These are phyloP conservation scores for Volucella bombylans DNA, from an alignment of 2,888 invertebrate genomes.

Conservation along the genomic window DNA sequence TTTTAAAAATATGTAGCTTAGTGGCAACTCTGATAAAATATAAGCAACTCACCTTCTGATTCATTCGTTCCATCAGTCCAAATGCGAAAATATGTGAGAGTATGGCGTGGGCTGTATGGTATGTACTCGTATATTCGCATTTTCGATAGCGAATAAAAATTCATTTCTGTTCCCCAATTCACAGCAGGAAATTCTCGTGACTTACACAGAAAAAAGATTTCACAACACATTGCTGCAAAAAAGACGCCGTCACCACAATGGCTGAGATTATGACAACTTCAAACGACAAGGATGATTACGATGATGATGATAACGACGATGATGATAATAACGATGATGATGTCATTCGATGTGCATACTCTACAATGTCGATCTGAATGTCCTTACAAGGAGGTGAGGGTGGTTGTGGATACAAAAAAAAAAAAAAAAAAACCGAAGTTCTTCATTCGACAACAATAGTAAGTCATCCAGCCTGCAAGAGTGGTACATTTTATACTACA, in stretches of 20 bases:
- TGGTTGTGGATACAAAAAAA: no score
- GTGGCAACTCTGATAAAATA: no score
- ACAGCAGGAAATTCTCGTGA: background rate
- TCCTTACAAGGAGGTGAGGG: slow-evolving; percentile 9
- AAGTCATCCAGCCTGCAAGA: slow-evolving; percentile 33
- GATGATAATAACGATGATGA: slow-evolving; percentile 55
- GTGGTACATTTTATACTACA: slow-evolving; percentile 11
- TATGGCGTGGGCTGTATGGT: background rate
- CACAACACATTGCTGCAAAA: slow-evolving; percentile 57
- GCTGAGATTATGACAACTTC: slow-evolving; percentile 22
- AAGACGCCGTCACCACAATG: slow-evolving; percentile 49
- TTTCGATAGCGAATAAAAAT: slow-evolving; percentile 48
- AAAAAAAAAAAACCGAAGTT: slow-evolving; percentile 57
- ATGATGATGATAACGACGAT: slow-evolving; percentile 45
- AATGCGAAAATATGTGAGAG: slow-evolving; percentile 6
- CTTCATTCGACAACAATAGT: slow-evolving; percentile 35
- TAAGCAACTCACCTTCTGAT: no score
- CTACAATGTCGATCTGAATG: slow-evolving; percentile 69
- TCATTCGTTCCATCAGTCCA: background rate
- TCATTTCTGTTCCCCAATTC: slow-evolving; percentile 42
- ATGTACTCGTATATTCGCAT: background rate
- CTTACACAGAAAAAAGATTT: slow-evolving; percentile 48
- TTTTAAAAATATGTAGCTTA: no score
- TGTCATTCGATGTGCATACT: slow-evolving; percentile 65
- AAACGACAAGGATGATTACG: slow-evolving; percentile 24